Evolutionary conservation across 2,888 invertebrate species (phyloP).

Genomic region (Alcis repandata): DNA sequence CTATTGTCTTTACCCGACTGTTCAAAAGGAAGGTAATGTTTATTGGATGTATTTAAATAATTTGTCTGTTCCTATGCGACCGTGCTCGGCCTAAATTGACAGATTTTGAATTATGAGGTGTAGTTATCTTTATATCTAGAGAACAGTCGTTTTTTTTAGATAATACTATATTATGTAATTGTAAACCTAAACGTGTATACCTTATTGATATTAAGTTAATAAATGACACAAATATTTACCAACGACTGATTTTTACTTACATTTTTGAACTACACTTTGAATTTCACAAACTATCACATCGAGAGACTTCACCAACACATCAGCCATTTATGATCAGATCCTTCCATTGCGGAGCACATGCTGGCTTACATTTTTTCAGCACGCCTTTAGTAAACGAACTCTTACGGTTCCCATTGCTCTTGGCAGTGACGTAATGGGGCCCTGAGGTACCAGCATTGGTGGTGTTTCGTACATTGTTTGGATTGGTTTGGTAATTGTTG

Average conservation of each 20-base stretch:
- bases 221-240: slow-evolving; percentile 7
- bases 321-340: slow-evolving; percentile 61
- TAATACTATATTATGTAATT: too few species aligned
- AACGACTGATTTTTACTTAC: slow-evolving; percentile 51
- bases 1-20: too few species aligned
- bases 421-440: slow-evolving; percentile 23
- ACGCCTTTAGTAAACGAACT: slow-evolving; percentile 55
- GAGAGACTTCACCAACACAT: slow-evolving; percentile 27
- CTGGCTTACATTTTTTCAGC: slow-evolving; percentile 65
- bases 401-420: slow-evolving; percentile 17
- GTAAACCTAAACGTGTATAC: background rate
- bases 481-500: background rate
- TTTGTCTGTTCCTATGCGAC: too few species aligned
- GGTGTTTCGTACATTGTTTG: slow-evolving; percentile 4
- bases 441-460: background rate
- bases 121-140: too few species aligned
- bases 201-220: background rate
- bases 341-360: slow-evolving; percentile 68
- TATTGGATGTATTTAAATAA: too few species aligned
- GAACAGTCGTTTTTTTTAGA: too few species aligned
- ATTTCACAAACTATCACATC: slow-evolving; percentile 46
- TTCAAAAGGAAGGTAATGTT: too few species aligned
- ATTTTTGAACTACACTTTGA: slow-evolving; percentile 39
- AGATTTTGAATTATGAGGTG: too few species aligned
- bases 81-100: too few species aligned